Conservation (phyloP, 2,888 invertebrate genomes). For the Ephialtes manifestator region DNA sequence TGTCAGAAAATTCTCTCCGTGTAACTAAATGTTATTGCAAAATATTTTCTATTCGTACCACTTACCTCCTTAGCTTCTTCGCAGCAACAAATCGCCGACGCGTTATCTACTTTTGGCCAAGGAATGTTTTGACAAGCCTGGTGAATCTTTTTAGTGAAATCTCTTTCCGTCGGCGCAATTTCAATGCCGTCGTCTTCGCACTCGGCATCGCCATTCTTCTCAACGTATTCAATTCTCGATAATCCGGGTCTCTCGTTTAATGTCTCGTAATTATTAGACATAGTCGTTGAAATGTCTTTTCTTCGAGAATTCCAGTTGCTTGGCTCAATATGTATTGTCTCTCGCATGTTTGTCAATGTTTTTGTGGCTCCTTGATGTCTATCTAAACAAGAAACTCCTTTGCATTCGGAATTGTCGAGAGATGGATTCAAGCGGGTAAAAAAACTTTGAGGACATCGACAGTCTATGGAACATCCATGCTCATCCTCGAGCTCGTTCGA, state of each 20-base stretch:
- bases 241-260: slow-evolving; percentile 1
- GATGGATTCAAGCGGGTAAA: slow-evolving; percentile 2
- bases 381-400: slow-evolving; percentile 8
- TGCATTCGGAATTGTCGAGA: slow-evolving; percentile 30
- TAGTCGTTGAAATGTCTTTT: slow-evolving; percentile 16
- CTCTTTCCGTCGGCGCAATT: not conserved
- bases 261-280: not conserved
- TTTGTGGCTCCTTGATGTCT: not conserved
- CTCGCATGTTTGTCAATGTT: not conserved
- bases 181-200: slow-evolving; percentile 24
- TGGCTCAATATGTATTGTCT: not conserved
- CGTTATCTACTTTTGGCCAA: slow-evolving; percentile 15
- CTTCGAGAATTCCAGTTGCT: not conserved
- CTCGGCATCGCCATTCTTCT: slow-evolving; percentile 41
- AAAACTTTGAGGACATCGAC: slow-evolving; percentile 66
- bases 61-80: not conserved
- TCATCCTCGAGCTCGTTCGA: slow-evolving; percentile 51
- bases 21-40: too few relatives aligned
- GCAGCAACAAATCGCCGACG: slow-evolving; percentile 43
- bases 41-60: not conserved
- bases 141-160: not conserved
- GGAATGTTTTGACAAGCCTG: slow-evolving; percentile 8
- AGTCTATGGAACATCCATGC: slow-evolving; percentile 47
- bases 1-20: too few relatives aligned
- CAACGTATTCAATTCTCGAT: slow-evolving; percentile 54